Base-by-base conservation (phyloP, 2,888 invertebrate species). In the Diploptera punctata region DNA sequence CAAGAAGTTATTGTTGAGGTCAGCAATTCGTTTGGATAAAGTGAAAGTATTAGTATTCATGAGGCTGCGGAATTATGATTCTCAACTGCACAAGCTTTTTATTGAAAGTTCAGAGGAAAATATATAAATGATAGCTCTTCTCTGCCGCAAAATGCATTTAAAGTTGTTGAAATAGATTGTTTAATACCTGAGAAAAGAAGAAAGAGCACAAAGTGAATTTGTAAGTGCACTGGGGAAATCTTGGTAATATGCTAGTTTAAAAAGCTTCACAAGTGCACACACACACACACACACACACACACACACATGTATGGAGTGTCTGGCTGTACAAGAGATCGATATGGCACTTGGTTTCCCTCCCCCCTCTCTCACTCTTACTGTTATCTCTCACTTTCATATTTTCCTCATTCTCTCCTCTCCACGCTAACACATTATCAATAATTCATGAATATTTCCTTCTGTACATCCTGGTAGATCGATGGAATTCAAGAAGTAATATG, bases 401-500 rank as follows among this genome's bases (percentile, higher is more conserved):
- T 61, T 21, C 38, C 61, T 33, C 57, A 24, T 29, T 57, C 26
- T 31, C 57, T 57, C 57, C 61, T 61, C 61, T 61, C 31, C 33
- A 65, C 65, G 47, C 65, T 47, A 65, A 44, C 47, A 65, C 65
- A 65, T 47, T 65, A 65, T 65, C 65, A 65, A 65, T 65, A 65
- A 65, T 65, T 65, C 65, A 65, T 65, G 65, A 65, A 65, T 47
- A 65, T 65, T 47, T 65, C 26, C 65, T 47, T 44, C 47, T 65
- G 65, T 65, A 47, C n/a, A 26, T 65, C 26, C 4, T 21, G 26
- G 47, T 24, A 47, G 44, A 65, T 65, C 65, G 65, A 65, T 65
- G 65, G 24, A 21, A 65, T 65, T 65, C 65, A 5, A n/a, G 65
- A 7, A 47, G 65, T 44, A 65, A 47, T 65, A 47, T 21, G 47